A percentile compares a stretch with the other conserved stretches of the same genome.
phyloP scores from a whole-genome alignment of 2,888 invertebrate species.

The Bugula neritina region DNA sequence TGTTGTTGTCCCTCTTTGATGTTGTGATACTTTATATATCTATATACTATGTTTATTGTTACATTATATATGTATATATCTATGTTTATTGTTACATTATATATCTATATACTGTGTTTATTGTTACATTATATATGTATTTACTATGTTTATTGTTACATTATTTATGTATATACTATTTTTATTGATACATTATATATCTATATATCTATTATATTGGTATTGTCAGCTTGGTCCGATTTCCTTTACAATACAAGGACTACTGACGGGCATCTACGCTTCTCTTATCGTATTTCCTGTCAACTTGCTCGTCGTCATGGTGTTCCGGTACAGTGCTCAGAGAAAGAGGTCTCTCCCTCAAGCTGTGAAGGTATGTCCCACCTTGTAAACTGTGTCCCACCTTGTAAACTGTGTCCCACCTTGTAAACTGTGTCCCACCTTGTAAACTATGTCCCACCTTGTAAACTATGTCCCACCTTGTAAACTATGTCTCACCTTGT shows the following conservation, averaged over 20 bases:
- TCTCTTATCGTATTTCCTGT: conserved; percentile 34
- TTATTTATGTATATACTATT: too few relatives aligned
- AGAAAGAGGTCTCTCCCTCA: not conserved
- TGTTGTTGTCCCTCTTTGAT: not conserved
- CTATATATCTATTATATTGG: not conserved
- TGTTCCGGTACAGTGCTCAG: conserved; percentile 31
- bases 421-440: too few relatives aligned
- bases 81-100: too few relatives aligned
- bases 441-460: too few relatives aligned
- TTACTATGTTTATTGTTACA: not conserved
- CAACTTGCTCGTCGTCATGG: conserved; percentile 32
- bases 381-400: too few relatives aligned
- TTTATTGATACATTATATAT: not conserved
- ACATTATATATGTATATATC: too few relatives aligned
- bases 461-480: too few relatives aligned
- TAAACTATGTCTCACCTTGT: too few relatives aligned
- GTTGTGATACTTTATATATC: not conserved
- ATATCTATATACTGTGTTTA: conserved; percentile 13
- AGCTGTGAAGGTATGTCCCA: conserved; percentile 2
- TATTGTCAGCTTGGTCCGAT: conserved; percentile 41
- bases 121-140: not conserved
- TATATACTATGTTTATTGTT: not conserved
- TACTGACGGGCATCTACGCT: conserved; percentile 32
- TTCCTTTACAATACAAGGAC: conserved; percentile 40
- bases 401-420: too few relatives aligned